Conservation (phyloP, 1,140 invertebrate species). For the Hylaeus anthracinus region DNA sequence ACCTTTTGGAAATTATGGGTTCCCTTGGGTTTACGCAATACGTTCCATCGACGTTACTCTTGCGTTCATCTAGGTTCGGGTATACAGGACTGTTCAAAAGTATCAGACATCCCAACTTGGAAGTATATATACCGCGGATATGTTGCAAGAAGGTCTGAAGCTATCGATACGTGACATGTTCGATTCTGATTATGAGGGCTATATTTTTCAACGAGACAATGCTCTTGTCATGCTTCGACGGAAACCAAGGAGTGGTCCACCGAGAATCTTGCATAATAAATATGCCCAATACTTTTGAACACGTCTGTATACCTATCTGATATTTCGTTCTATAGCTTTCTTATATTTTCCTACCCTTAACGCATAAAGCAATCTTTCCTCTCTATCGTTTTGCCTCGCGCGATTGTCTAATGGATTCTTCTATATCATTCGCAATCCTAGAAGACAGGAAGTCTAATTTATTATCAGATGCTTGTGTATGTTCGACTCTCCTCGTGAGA, state of each 20-base stretch:
- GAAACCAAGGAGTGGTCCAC: no score
- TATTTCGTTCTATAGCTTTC: neutral
- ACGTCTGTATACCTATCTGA: neutral
- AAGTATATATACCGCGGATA: neutral
- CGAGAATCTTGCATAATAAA: no score
- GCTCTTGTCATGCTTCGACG: no score
- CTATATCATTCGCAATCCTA: neutral
- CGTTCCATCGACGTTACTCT: neutral
- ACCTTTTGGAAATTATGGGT: slow-evolving; percentile 13
- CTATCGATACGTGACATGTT: no score
- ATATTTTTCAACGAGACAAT: no score
- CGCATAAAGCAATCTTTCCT: neutral
- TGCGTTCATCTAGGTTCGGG: neutral
- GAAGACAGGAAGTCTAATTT: neutral
- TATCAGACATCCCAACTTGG: no score
- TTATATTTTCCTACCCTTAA: neutral
- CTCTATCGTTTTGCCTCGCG: neutral
- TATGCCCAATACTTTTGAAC: no score
- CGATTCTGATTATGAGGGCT: no score
- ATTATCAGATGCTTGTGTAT: neutral
- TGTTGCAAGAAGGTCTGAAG: neutral
- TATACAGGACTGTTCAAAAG: neutral
- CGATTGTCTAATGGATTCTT: neutral
- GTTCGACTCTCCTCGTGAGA: neutral
- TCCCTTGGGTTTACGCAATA: neutral